Percentiles rank a stretch among this genome's conserved stretches.
These are phyloP conservation scores for Macrostomum cliftonense DNA, from an alignment of 2,888 invertebrate species.

Conservation along the genomic window DNA sequence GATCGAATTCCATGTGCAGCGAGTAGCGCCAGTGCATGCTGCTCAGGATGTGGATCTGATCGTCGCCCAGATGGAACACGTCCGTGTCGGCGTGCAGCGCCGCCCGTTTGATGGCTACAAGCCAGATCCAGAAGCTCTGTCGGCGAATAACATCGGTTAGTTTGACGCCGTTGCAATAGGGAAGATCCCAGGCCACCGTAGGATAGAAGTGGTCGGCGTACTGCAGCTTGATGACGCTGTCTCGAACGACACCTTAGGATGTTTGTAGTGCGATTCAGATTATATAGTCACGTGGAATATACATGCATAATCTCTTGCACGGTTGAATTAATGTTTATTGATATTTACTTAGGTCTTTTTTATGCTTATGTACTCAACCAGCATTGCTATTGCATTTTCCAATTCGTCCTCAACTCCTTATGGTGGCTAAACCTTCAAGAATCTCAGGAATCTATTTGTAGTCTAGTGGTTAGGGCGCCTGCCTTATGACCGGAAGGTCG, in stretches of 20 bases:
- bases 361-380: no score
- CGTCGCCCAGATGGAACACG: constrained; percentile 2
- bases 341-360: no score
- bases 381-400: no score
- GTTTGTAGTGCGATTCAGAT: no score
- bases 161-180: constrained; percentile 5
- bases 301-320: no score
- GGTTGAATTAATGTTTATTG: no score
- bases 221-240: constrained; percentile 6
- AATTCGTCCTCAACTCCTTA: no score
- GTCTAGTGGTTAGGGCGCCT: no score
- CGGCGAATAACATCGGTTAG: constrained; percentile 7
- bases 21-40: constrained; percentile 11
- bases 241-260: constrained; percentile 1
- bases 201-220: constrained; percentile 12
- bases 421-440: no score
- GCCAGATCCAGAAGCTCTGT: constrained; percentile 9
- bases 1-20: constrained; percentile 8
- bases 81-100: neutral
- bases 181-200: constrained; percentile 10
- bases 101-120: constrained; percentile 6
- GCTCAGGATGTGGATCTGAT: constrained; percentile 6
- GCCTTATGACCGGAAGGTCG: no score
- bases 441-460: no score
- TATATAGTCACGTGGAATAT: no score